These are phyloP conservation scores for Calcarius ornatus DNA, from an alignment of 2,113 vertebrate species.

Conservation along the genomic window DNA sequence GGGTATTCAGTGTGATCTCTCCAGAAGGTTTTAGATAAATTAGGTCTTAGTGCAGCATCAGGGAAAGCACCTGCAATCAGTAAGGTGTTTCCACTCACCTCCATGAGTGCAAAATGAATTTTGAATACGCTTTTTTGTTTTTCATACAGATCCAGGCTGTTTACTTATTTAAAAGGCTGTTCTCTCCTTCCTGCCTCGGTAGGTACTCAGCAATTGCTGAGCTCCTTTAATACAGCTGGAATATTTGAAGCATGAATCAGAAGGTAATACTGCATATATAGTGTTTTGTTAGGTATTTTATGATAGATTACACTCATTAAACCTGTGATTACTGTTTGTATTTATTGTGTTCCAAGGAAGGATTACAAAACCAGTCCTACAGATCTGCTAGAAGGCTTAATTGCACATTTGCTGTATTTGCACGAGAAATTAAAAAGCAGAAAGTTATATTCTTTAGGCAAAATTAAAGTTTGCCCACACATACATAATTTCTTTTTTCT, in stretches of 20 bases:
- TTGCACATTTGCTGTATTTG: neutral
- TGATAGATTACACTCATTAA: conserved; percentile 52
- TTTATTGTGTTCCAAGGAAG: conserved; percentile 32
- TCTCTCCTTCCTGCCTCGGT: neutral
- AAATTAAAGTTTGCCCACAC: conserved; percentile 22
- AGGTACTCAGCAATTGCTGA: neutral
- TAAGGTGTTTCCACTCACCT: neutral
- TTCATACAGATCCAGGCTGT: neutral
- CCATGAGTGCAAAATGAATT: neutral
- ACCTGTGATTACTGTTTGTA: conserved; percentile 49
- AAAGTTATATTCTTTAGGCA: neutral
- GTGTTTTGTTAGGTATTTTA: conserved; percentile 18
- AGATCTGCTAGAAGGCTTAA: conserved; percentile 24
- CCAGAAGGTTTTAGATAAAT: neutral
- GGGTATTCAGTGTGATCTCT: neutral
- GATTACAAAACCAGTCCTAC: conserved; percentile 37
- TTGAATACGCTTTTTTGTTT: neutral
- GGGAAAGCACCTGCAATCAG: neutral
- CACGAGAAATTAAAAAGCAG: conserved; percentile 26
- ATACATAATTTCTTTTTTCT: neutral
- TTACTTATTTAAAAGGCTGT: neutral
- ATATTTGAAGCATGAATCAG: conserved; percentile 11
- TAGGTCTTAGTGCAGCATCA: neutral
- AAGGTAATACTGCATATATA: neutral
- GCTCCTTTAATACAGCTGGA: neutral